A percentile compares a stretch with the other conserved stretches of the same genome.
These are phyloP conservation scores for Dione juno DNA, from an alignment of 2,888 invertebrate species.

Conservation along the genomic window DNA sequence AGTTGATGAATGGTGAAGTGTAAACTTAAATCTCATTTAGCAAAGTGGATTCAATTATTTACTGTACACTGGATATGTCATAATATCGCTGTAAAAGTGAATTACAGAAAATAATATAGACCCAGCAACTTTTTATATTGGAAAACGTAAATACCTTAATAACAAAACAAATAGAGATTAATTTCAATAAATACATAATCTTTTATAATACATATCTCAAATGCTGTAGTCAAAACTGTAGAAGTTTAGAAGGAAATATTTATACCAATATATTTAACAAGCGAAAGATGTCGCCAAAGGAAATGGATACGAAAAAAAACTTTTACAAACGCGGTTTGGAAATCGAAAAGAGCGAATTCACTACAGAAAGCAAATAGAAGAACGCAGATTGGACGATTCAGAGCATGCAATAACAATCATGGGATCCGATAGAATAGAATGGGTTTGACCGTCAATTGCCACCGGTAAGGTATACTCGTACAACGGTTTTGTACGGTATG, in stretches of 20 bases:
- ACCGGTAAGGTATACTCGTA: slow-evolving; percentile 34
- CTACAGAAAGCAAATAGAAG: slow-evolving; percentile 34
- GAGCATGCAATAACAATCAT: slow-evolving; percentile 66
- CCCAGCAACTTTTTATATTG: too few species aligned
- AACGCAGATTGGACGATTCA: slow-evolving; percentile 49
- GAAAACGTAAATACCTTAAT: too few species aligned
- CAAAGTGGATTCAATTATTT: too few species aligned
- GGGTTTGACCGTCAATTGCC: slow-evolving; percentile 46
- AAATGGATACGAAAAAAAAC: slow-evolving; percentile 21
- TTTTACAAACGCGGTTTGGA: slow-evolving; percentile 27
- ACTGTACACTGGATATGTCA: too few species aligned
- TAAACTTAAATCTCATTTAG: too few species aligned
- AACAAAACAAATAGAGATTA: too few species aligned
- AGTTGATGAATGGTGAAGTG: too few species aligned
- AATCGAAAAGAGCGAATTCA: slow-evolving; percentile 32
- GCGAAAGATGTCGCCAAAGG: slow-evolving; percentile 17
- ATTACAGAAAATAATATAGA: too few species aligned
- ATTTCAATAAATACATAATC: too few species aligned
- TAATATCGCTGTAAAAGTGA: too few species aligned
- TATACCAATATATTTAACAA: not conserved
- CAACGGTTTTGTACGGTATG: not conserved
- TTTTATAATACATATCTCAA: too few species aligned
- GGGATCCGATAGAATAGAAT: slow-evolving; percentile 55
- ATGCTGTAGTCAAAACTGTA: too few species aligned
- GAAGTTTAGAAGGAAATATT: not conserved